These are phyloP conservation scores for Tetramorium bicarinatum DNA, from an alignment of 2,888 invertebrate genomes.

Conservation along the genomic window DNA sequence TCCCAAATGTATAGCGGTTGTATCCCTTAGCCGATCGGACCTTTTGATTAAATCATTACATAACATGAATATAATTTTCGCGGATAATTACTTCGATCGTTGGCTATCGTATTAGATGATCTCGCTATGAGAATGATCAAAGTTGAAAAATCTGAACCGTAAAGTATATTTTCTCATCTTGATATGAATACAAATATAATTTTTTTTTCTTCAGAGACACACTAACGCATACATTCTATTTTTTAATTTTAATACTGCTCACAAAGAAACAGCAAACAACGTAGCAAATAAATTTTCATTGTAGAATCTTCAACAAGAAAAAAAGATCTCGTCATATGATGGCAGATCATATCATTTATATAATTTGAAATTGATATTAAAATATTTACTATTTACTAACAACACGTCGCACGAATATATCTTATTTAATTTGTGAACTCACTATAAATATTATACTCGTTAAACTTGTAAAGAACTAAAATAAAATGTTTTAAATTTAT, in stretches of 20 bases:
- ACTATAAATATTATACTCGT: neutral
- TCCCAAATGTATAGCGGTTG: slow-evolving; percentile 41
- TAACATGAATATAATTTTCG: slow-evolving; percentile 54
- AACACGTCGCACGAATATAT: neutral
- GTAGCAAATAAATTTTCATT: neutral
- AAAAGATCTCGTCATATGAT: neutral
- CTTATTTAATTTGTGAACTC: neutral
- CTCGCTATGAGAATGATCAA: slow-evolving; percentile 27
- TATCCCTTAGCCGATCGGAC: slow-evolving; percentile 50
- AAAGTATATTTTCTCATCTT: neutral
- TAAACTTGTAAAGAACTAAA: neutral
- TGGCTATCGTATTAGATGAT: neutral
- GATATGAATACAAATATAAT: neutral
- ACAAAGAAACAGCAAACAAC: neutral
- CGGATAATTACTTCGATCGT: slow-evolving; percentile 26
- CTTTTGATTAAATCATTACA: slow-evolving; percentile 66
- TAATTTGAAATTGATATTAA: neutral
- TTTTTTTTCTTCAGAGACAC: neutral
- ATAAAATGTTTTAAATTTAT: neutral
- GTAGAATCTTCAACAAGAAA: neutral
- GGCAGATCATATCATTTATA: neutral
- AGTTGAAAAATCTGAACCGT: neutral
- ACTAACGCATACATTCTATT: neutral
- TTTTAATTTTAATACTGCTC: neutral
- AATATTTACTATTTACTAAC: neutral